A percentile compares a stretch with the other conserved stretches of the same genome.
phyloP scores from a whole-genome alignment of 2,113 vertebrate genomes.

The Nothobranchius kuhntae region DNA sequence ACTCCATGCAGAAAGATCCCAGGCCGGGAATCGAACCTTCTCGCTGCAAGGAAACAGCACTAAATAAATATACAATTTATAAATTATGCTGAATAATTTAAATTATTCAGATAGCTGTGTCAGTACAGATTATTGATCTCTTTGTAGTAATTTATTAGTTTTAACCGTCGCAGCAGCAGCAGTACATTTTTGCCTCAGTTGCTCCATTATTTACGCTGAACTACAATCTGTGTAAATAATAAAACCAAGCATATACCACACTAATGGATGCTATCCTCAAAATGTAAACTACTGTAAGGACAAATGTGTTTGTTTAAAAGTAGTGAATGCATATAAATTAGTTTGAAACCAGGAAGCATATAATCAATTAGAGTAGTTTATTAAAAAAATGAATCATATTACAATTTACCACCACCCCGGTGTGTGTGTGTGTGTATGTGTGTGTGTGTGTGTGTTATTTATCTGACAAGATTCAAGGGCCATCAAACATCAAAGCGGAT shows the following conservation, averaged over 20 bases:
- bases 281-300: slow-evolving; percentile 53
- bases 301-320: slow-evolving; percentile 43
- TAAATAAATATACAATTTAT: too few species aligned
- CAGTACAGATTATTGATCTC: too few species aligned
- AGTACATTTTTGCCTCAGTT: slow-evolving; percentile 19
- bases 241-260: slow-evolving; percentile 61
- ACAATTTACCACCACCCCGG: neutral
- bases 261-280: slow-evolving; percentile 54
- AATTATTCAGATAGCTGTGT: too few species aligned
- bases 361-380: neutral
- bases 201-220: slow-evolving; percentile 32
- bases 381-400: neutral
- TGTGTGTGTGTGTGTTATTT: too few species aligned
- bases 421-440: too few species aligned
- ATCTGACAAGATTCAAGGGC: too few species aligned
- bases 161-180: neutral
- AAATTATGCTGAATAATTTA: too few species aligned
- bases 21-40: too few species aligned
- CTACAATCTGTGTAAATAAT: slow-evolving; percentile 60
- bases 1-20: too few species aligned
- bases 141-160: neutral
- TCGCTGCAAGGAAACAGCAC: too few species aligned
- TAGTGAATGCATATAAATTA: slow-evolving; percentile 22
- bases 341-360: slow-evolving; percentile 27
- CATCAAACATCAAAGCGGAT: too few species aligned